Evolutionary conservation across 2,113 vertebrate genomes (phyloP), one percentile per base, ranked within the genome.

Genomic region (Orthochromis indermauri): DNA sequence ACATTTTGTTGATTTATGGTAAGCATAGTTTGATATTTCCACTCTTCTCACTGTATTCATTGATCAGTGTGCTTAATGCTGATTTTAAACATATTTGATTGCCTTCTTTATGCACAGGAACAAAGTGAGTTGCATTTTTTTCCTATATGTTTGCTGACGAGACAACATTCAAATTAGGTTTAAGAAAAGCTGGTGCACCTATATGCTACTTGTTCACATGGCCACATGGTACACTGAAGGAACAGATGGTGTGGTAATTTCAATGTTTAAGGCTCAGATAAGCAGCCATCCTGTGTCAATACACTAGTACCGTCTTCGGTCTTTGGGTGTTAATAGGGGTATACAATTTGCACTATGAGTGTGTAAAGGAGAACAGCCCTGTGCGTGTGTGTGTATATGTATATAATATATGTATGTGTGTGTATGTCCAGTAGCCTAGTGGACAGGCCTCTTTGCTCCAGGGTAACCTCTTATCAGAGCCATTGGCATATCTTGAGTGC

Each of bases 401-500:
- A 7, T 47, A 4, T 31, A 19, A 12, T 78, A 11, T 81, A 59
- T 84, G 2, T 47, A 2, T 47, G 6, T 76, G 4, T 81, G 79
- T 57, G 12, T 83, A 49, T 86, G 81, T 84, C 87, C 86, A 61
- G 88, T 37, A 47, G 71, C 53, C 55, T 37, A 81, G 83, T 91
- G 91, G 90, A 93, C 86, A 91, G 90, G 84, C 85, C 89, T 84
- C 82, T 95, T 91, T 94, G 86, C 94, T 93, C 90, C 92, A 91
- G 93, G 92, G 92, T 95, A 95, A 95, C 93, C 91, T 93, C 94
- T 95, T 94, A 95, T 96, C 95, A 92, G 90, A 95, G 87, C 93
- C 95, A 96, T 96, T 94, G 93, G 94, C 94, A 96, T 96, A 95
- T 95, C 92, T 96, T 92, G 94, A 95, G 94, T 89, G 57, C 93